Evolutionary conservation across 2,113 vertebrate species (phyloP).

Genomic region (Grammomys surdaster): DNA sequence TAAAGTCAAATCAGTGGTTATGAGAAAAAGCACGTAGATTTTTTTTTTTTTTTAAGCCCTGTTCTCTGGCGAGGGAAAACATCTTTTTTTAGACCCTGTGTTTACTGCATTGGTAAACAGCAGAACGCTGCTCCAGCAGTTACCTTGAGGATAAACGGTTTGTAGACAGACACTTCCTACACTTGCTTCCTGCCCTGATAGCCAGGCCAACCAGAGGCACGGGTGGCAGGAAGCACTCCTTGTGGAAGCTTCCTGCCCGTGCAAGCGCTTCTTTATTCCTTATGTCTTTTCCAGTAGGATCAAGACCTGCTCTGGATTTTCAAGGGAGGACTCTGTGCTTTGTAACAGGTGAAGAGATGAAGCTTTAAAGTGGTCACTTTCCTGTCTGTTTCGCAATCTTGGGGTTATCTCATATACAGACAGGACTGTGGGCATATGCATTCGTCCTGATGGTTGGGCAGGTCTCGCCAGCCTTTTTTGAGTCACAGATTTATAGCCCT

Average conservation of each 20-base stretch:
- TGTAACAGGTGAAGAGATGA: background rate
- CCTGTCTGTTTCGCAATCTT: background rate
- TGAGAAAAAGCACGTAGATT: background rate
- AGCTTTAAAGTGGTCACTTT: background rate
- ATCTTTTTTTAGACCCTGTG: constrained; percentile 87
- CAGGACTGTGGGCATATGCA: too few relatives aligned
- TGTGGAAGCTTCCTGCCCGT: constrained; percentile 88
- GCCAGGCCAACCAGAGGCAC: constrained; percentile 84
- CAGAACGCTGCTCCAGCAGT: constrained; percentile 88
- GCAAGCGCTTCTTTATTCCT: constrained; percentile 37
- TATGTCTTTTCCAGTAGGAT: background rate
- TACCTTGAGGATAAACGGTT: constrained; percentile 89
- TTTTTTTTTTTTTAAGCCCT: constrained; percentile 58
- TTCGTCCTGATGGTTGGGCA: fast-evolving
- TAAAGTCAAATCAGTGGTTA: constrained; percentile 24
- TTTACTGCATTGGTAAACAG: constrained; percentile 88
- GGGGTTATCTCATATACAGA: too few relatives aligned
- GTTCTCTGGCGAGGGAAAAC: constrained; percentile 84
- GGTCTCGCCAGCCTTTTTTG: fast-evolving
- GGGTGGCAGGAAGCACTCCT: constrained; percentile 88
- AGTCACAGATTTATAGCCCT: background rate
- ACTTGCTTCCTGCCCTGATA: constrained; percentile 87
- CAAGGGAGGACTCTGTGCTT: background rate
- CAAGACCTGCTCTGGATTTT: background rate
- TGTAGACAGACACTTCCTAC: constrained; percentile 92